Base-by-base conservation (phyloP, 2,888 invertebrate species). In the Pachliopta kotzebuea region DNA sequence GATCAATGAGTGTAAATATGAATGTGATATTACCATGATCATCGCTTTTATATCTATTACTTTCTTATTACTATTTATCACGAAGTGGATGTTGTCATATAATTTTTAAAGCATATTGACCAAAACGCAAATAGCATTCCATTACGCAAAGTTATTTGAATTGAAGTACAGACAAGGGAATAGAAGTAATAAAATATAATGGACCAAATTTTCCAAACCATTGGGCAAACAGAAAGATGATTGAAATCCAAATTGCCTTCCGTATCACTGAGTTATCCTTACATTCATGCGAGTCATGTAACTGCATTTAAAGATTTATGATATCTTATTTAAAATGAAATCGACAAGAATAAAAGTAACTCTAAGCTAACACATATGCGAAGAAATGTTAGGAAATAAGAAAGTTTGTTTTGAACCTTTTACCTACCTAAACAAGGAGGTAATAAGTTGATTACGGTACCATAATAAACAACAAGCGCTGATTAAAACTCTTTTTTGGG, bases 221-320 rank as follows among this genome's bases (percentile, higher is more conserved):
- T 59, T 59, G 63, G 54, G 59, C 59, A 63, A 63, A 55, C 59
- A 54, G 63, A 59, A 63, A 63, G 29, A 54, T 59, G 63, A 63
- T 63, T 59, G 63, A 63, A 59, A 63, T 63, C 55, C 54, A 54
- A 63, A 59, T 63, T 55, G 59, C 31, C 55, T 63, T 63, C 63
- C 63, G 29, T 52, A 26, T 26, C 49, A 55, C 54, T 59, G 59
- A 58, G 62, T 53, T 63, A 63, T 53, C 26, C 37, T 63, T 53
- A 63, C 42, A 26, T 57, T 58, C 53, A 21, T 58, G 57, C 29
- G 23, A 45, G 57, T 54, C 29, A 45, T 53, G 37, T 58, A 37
- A 57, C n/a, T 53, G 52, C 56, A 54, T 45, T 45, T 53, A 52
- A 57, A 31, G 18, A 52, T 53, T 62, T 11, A 57, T 45, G n/a